Percentiles rank a stretch among this genome's conserved stretches.
Conservation (phyloP, 2,113 vertebrate genomes). For the Polyodon spathula region DNA sequence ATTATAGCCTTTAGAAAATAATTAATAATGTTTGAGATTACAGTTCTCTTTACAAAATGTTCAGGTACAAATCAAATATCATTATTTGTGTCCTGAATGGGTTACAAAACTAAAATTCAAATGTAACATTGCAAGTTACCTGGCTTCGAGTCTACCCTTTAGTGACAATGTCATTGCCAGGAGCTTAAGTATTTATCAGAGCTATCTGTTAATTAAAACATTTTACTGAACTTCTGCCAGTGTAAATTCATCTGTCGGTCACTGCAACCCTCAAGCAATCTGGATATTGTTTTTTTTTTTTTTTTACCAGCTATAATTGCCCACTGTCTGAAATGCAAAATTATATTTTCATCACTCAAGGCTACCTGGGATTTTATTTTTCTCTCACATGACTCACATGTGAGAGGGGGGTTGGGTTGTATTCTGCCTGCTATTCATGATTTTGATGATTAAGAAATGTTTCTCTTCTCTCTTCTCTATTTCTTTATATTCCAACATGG, state of each 20-base stretch:
- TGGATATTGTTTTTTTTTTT: no score
- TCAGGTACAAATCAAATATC: not conserved
- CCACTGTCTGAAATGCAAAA: conserved; percentile 12
- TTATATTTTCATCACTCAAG: conserved; percentile 5
- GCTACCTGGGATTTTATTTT: not conserved
- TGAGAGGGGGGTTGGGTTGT: no score
- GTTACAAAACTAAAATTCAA: not conserved
- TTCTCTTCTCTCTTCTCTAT: no score
- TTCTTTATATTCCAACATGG: no score
- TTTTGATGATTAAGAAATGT: no score
- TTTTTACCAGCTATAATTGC: conserved; percentile 9
- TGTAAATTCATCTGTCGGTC: conserved; percentile 37
- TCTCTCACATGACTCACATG: not conserved
- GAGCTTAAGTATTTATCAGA: conserved; percentile 54
- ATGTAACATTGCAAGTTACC: not conserved
- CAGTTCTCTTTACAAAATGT: not conserved
- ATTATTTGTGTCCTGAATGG: not conserved
- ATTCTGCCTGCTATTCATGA: no score
- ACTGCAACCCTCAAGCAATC: conserved; percentile 19
- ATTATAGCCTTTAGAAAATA: not conserved
- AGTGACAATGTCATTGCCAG: conserved; percentile 39
- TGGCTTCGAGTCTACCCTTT: conserved; percentile 20
- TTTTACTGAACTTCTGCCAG: conserved; percentile 48
- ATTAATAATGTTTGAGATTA: not conserved
- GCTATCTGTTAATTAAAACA: conserved; percentile 54